phyloP scores from a whole-genome alignment of 2,113 vertebrate species.

The Pyrgilauda ruficollis region DNA sequence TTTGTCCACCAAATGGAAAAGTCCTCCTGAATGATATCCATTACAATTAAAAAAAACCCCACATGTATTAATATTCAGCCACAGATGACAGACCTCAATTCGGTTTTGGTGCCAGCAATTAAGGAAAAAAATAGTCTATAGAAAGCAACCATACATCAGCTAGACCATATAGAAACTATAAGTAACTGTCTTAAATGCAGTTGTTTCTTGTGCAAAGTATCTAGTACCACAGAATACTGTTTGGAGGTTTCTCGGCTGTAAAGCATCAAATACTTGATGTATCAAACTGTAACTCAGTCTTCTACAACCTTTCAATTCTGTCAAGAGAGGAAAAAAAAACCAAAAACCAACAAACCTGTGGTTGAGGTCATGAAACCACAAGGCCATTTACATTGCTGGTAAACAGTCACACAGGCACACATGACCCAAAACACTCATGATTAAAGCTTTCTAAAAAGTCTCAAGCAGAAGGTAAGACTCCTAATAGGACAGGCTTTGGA shows the following conservation, averaged over 20 bases:
- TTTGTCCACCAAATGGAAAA: neutral
- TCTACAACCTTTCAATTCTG: neutral
- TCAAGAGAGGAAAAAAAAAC: neutral
- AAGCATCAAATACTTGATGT: neutral
- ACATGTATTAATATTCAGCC: neutral
- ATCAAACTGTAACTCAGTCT: neutral
- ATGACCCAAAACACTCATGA: neutral
- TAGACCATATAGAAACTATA: neutral
- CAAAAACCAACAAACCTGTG: neutral
- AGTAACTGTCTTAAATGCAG: neutral
- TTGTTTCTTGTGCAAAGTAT: neutral
- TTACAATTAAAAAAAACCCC: neutral
- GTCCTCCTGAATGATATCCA: neutral
- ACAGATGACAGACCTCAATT: neutral
- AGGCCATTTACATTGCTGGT: neutral
- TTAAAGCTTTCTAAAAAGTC: neutral
- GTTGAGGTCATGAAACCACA: neutral
- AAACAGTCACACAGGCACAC: neutral
- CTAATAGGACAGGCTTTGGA: neutral
- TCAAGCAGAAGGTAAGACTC: neutral
- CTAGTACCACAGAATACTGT: neutral
- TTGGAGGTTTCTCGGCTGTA: neutral
- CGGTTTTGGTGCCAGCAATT: neutral
- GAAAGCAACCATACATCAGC: neutral
- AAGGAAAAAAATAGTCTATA: neutral